Percentiles rank a stretch among this genome's conserved stretches.
Conservation (phyloP, 2,113 vertebrate species). For the Hippocampus mohnikei region DNA sequence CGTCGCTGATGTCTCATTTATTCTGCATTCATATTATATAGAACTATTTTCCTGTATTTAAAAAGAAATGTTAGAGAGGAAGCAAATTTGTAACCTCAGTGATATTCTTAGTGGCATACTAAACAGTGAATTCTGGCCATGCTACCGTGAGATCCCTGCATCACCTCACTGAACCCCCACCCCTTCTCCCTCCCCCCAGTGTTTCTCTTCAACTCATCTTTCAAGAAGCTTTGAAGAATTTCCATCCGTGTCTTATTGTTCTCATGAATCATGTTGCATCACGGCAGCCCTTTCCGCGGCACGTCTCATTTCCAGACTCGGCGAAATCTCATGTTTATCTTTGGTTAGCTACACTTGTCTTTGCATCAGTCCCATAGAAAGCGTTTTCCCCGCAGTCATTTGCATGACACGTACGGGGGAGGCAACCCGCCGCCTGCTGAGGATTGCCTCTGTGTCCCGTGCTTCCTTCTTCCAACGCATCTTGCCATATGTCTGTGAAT, state of each 20-base stretch:
- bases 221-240: not conserved
- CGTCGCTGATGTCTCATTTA: no score
- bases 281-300: not conserved
- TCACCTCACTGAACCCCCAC: not conserved
- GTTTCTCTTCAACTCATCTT: conserved; percentile 8
- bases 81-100: not conserved
- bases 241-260: not conserved
- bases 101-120: not conserved
- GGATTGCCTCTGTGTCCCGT: conserved; percentile 7
- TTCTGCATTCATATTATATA: no score
- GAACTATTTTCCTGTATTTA: no score
- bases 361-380: conserved; percentile 1
- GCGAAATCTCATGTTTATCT: conserved; percentile 6
- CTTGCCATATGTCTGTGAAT: conserved; percentile 10
- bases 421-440: not conserved
- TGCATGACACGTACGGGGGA: conserved; percentile 8
- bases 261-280: conserved; percentile 8
- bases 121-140: conserved; percentile 5
- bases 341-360: conserved; percentile 3
- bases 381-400: conserved; percentile 10
- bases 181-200: not conserved
- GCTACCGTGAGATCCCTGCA: conserved; percentile 1
- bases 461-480: conserved; percentile 6
- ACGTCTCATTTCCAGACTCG: not conserved
- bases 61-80: no score